A percentile compares a stretch with the other conserved stretches of the same genome.
These are phyloP conservation scores for Nymphalis io DNA, from an alignment of 1,140 invertebrate species.

Conservation along the genomic window DNA sequence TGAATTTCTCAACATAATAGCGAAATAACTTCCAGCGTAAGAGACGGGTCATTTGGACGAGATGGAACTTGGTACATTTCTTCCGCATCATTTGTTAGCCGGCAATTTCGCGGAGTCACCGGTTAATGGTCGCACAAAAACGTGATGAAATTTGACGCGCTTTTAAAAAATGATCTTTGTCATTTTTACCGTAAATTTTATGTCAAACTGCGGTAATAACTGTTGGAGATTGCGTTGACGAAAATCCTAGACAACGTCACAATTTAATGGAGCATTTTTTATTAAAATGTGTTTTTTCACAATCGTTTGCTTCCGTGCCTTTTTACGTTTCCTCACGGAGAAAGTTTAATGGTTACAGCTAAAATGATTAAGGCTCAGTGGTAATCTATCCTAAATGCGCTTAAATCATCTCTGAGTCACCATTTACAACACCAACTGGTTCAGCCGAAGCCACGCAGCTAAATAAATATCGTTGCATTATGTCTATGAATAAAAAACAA, in stretches of 20 bases:
- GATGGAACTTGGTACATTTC: conserved; percentile 8
- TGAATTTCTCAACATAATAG: not conserved
- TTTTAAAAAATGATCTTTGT: not conserved
- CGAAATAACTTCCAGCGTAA: not conserved
- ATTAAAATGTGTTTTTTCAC: not conserved
- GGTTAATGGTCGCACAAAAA: conserved; percentile 21
- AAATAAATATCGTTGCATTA: not conserved
- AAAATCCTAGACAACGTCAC: not conserved
- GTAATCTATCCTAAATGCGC: too few species aligned
- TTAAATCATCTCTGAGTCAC: too few species aligned
- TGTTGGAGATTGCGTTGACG: not conserved
- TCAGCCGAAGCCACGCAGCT: too few species aligned
- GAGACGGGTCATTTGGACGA: conserved; percentile 20
- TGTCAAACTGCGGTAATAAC: not conserved
- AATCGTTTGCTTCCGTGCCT: too few species aligned
- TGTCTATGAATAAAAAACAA: too few species aligned
- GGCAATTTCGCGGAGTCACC: conserved; percentile 28
- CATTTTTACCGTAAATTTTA: conserved; percentile 5
- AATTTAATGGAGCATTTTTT: not conserved
- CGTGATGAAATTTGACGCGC: conserved; percentile 6
- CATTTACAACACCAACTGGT: too few species aligned
- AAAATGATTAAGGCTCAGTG: too few species aligned
- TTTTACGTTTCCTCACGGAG: too few species aligned
- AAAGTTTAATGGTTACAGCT: too few species aligned
- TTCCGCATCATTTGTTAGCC: conserved; percentile 25